Conservation (phyloP, 2,888 invertebrate genomes). For the Hyposoter didymator region DNA sequence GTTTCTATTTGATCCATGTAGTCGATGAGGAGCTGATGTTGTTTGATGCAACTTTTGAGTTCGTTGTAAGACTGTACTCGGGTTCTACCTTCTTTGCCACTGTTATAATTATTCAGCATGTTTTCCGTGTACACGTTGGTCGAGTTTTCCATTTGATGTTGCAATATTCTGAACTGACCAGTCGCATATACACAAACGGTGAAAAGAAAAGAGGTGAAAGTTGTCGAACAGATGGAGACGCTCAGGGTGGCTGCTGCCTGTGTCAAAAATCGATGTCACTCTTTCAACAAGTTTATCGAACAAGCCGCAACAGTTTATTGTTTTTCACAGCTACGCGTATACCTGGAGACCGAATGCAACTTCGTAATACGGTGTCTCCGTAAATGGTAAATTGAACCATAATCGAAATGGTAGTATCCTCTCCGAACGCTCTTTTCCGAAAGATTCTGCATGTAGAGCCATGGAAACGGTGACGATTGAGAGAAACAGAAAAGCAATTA, state of each 20-base stretch:
- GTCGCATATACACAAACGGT: constrained; percentile 67
- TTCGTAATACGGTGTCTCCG: constrained; percentile 70
- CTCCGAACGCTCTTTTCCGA: constrained; percentile 64
- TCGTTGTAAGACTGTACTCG: constrained; percentile 37
- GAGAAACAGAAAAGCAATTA: neutral
- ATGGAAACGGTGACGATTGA: too few species aligned
- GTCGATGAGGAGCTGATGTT: constrained; percentile 66
- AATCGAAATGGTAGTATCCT: constrained; percentile 67
- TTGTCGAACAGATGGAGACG: constrained; percentile 52
- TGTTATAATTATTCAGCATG: neutral
- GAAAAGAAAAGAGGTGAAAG: constrained; percentile 65
- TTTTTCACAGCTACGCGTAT: constrained; percentile 1
- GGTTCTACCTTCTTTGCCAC: neutral
- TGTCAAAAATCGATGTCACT: neutral
- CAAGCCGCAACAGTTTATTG: neutral
- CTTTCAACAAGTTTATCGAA: neutral
- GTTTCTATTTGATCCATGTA: constrained; percentile 65
- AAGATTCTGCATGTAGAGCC: constrained; percentile 54
- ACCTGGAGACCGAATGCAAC: constrained; percentile 67
- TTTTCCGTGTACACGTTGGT: constrained; percentile 40
- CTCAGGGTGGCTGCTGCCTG: constrained; percentile 52
- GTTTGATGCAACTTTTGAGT: constrained; percentile 62
- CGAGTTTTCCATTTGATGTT: constrained; percentile 57
- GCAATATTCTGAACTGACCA: constrained; percentile 71
- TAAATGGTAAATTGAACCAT: constrained; percentile 67